Evolutionary conservation across 2,113 vertebrate species (phyloP).

Genomic region (Vimba vimba): DNA sequence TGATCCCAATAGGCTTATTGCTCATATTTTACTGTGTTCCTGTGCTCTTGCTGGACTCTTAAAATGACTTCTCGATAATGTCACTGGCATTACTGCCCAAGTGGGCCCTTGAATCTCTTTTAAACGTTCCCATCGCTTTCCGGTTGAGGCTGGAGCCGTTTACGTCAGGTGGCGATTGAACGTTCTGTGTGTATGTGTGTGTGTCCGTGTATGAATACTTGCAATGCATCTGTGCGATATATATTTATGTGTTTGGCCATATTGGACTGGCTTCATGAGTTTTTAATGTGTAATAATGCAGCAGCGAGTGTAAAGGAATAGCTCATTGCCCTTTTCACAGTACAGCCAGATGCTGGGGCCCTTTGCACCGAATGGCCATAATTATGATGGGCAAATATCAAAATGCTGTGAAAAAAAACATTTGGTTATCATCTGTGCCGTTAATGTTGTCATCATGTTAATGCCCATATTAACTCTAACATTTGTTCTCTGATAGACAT

Average conservation of each 20-base stretch:
- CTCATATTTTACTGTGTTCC: conserved; percentile 14
- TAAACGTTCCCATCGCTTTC: background rate
- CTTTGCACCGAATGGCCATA: conserved; percentile 68
- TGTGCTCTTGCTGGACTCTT: conserved; percentile 16
- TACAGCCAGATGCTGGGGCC: conserved; percentile 73
- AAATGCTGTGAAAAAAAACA: conserved; percentile 59
- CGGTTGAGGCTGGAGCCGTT: conserved; percentile 5
- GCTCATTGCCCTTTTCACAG: conserved; percentile 76
- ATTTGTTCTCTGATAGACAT: conserved; percentile 12
- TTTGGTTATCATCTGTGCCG: conserved; percentile 10
- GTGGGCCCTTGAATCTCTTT: conserved; percentile 28
- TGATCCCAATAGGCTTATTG: conserved; percentile 56
- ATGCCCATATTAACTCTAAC: background rate
- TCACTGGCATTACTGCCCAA: background rate
- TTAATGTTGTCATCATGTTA: conserved; percentile 23
- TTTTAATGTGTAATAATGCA: conserved; percentile 72
- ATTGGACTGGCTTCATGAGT: conserved; percentile 67
- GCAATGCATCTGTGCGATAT: conserved; percentile 32
- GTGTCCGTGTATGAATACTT: background rate
- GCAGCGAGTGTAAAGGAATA: conserved; percentile 65
- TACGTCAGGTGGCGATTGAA: background rate
- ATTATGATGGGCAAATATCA: conserved; percentile 67
- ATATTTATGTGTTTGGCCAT: conserved; percentile 54
- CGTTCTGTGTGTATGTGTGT: conserved; percentile 2
- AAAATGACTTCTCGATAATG: conserved; percentile 29